These are phyloP conservation scores for Calidris pugnax DNA, from an alignment of 2,113 vertebrate species.

Conservation along the genomic window DNA sequence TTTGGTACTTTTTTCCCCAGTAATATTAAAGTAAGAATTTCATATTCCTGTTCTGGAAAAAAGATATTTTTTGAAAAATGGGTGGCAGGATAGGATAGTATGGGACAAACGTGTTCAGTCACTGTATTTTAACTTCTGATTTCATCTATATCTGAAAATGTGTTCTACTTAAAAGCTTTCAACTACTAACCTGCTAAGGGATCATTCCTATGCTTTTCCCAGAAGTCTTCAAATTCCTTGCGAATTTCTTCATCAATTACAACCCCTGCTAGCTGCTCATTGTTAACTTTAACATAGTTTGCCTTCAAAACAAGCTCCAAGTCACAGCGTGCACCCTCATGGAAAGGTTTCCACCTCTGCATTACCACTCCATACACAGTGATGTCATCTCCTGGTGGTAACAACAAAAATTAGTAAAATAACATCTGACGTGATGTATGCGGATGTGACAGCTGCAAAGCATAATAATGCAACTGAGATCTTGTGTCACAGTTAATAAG, in stretches of 20 bases:
- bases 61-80: neutral
- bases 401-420: neutral
- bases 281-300: slow-evolving; percentile 93
- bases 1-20: neutral
- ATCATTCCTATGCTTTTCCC: slow-evolving; percentile 80
- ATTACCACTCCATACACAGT: slow-evolving; percentile 92
- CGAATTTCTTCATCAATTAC: slow-evolving; percentile 84
- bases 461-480: neutral
- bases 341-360: slow-evolving; percentile 92
- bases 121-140: neutral
- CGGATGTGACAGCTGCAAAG: neutral
- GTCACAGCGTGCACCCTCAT: slow-evolving; percentile 81
- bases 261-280: slow-evolving; percentile 82
- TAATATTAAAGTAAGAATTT: neutral
- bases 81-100: neutral
- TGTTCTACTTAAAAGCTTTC: neutral
- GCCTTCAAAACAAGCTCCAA: slow-evolving; percentile 92
- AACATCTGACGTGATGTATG: neutral
- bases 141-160: neutral
- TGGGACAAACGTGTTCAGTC: neutral
- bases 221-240: slow-evolving; percentile 91
- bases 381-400: slow-evolving; percentile 88
- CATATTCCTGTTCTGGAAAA: neutral
- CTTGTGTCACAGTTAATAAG: neutral
- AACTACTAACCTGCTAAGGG: slow-evolving; percentile 85